Conservation (phyloP, 2,797 vertebrate species). For the Coregonus suidteri region DNA sequence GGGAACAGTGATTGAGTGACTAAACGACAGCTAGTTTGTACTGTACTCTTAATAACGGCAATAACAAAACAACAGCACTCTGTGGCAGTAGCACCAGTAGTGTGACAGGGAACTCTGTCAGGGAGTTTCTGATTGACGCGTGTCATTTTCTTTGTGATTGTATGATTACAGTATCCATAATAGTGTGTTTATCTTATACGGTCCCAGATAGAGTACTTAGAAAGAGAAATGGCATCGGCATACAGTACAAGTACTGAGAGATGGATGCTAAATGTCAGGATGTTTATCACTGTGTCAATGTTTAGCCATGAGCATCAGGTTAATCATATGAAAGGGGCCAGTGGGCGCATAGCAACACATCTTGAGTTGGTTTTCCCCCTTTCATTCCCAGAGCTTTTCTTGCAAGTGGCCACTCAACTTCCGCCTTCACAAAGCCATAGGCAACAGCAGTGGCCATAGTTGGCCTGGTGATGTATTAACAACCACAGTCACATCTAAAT, state of each 20-base stretch:
- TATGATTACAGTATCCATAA: background rate
- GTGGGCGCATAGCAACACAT: constrained; percentile 6
- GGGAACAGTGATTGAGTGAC: constrained; percentile 53
- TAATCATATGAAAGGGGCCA: constrained; percentile 54
- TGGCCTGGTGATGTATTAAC: constrained; percentile 54
- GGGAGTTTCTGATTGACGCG: no score
- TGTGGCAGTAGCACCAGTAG: background rate
- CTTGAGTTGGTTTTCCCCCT: background rate
- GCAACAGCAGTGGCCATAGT: constrained; percentile 19
- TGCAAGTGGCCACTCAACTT: constrained; percentile 34
- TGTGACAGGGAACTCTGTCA: background rate
- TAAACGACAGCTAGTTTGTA: constrained; percentile 35
- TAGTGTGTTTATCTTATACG: background rate
- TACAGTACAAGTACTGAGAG: background rate
- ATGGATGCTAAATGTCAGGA: background rate
- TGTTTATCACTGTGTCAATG: constrained; percentile 8
- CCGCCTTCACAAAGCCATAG: background rate
- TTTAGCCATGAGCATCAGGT: constrained; percentile 46
- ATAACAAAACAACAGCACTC: background rate
- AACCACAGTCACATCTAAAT: constrained; percentile 20
- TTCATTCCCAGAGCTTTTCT: constrained; percentile 42
- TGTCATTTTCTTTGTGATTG: background rate
- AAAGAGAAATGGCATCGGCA: background rate
- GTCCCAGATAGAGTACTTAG: background rate
- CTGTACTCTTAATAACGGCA: background rate